Evolutionary conservation across 2,113 vertebrate genomes (phyloP), one percentile per base, ranked within the genome.

Genomic region (Clarias gariepinus): DNA sequence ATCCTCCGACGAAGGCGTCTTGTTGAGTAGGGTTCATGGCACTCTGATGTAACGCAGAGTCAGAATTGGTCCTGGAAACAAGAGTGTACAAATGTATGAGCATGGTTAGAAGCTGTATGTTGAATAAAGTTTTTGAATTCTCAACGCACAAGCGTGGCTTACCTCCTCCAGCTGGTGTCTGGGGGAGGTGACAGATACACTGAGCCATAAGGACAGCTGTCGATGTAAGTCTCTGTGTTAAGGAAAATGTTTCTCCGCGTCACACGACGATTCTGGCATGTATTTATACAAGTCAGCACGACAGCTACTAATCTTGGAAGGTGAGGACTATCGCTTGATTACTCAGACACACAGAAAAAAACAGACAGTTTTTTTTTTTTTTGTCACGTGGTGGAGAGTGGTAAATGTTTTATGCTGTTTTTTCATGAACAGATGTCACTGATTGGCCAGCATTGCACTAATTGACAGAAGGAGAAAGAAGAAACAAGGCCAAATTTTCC

Each of bases 151-250:
- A 69, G 28, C 36, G 21, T 30, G 63, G 63, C 97, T 92, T 92
- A 99, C 98, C 98, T 98, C 94, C 98, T 97, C 98, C 98, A 99
- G 95, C 96, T 99, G 0, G 97, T 98, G 93, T 99, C 98, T 0
- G 98, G 96, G 0, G 98, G 98, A 4, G 98, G 98, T 0, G 98
- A 99, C 89, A 99, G 97, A 88, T 99, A 99, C 92, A 99, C 97
- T 0, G 98, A 96, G 91, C 97, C 95, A 3, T 99, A 99, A 0
- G 98, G 98, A 90, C 98, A 99, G 95, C 98, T 99, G 95, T 99
- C 98, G 87, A 97, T 97, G 97, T 99, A 94, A 90, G 64, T 13
- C 89, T 41, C 15, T 0, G 18, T 81, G 96, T 98, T 93, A 99
- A 98, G 96, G 96, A 63, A 61, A 85, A 90, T 89, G 53, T 18